Conservation (phyloP, 2,797 vertebrate species). For the Anomalospiza imberbis region DNA sequence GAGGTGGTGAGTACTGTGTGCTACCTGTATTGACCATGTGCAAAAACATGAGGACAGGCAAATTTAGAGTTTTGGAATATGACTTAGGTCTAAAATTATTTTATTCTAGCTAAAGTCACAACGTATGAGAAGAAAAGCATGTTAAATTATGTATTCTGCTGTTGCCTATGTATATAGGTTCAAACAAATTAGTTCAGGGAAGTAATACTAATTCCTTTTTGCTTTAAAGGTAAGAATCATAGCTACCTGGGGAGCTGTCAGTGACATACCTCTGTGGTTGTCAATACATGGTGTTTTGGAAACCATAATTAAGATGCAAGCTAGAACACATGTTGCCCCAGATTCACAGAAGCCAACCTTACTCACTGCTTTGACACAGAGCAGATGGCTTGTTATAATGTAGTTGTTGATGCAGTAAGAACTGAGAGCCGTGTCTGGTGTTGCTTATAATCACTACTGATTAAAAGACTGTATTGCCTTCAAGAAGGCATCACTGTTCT, state of each 20-base stretch:
- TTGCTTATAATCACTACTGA: not conserved
- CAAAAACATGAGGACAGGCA: not conserved
- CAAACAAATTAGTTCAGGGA: not conserved
- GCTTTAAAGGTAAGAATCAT: not conserved
- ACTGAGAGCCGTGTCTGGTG: not conserved
- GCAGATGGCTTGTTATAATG: conserved; percentile 31
- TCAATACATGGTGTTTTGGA: not conserved
- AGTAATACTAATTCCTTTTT: not conserved
- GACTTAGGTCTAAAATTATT: not conserved
- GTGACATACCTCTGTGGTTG: not conserved
- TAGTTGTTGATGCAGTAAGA: conserved; percentile 22
- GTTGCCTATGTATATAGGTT: not conserved
- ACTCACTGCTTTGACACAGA: conserved; percentile 19
- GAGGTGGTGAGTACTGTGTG: not conserved
- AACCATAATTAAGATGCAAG: conserved; percentile 36
- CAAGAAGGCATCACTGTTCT: not conserved
- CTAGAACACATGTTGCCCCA: conserved; percentile 30
- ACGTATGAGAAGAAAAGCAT: not conserved
- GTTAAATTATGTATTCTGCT: not conserved
- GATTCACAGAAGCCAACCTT: conserved; percentile 39
- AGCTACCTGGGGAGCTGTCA: not conserved
- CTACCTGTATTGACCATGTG: not conserved
- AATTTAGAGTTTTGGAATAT: not conserved
- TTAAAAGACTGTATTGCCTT: not conserved
- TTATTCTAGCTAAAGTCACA: not conserved